Conservation (phyloP, 1,140 invertebrate species). For the Helicoverpa armigera region DNA sequence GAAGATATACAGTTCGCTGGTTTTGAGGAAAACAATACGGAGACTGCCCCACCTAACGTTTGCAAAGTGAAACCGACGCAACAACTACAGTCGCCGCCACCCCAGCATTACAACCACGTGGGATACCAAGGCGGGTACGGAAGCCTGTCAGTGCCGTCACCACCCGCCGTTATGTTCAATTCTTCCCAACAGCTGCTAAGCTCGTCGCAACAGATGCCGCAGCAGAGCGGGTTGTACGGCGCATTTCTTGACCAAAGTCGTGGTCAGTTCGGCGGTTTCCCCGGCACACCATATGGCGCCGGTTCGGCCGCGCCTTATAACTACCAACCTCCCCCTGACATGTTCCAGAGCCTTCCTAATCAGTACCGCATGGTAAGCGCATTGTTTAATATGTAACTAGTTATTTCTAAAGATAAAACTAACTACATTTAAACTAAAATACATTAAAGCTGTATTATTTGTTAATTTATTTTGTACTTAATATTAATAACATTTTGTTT, state of each 20-base stretch:
- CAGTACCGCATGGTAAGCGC: slow-evolving; percentile 91
- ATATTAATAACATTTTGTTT: slow-evolving; percentile 34
- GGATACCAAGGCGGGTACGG: slow-evolving; percentile 88
- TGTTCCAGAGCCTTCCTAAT: slow-evolving; percentile 92
- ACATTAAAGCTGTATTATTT: neutral
- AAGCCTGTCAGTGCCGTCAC: slow-evolving; percentile 93
- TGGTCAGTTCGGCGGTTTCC: slow-evolving; percentile 83
- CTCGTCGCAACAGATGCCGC: slow-evolving; percentile 90
- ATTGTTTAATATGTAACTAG: slow-evolving; percentile 4
- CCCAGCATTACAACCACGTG: slow-evolving; percentile 86
- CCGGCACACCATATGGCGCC: slow-evolving; percentile 83
- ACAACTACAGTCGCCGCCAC: slow-evolving; percentile 87
- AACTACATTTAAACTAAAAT: neutral
- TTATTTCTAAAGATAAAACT: neutral
- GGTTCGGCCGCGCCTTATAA: slow-evolving; percentile 85
- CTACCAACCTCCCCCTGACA: slow-evolving; percentile 90
- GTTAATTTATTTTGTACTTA: neutral
- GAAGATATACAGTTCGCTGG: slow-evolving; percentile 80
- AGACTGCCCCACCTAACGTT: slow-evolving; percentile 82
- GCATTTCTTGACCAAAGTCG: slow-evolving; percentile 84
- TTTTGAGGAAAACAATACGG: slow-evolving; percentile 78
- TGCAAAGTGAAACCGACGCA: slow-evolving; percentile 86
- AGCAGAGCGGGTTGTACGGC: slow-evolving; percentile 91
- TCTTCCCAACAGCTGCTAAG: slow-evolving; percentile 90
- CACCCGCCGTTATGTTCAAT: slow-evolving; percentile 93